Base-by-base conservation (phyloP, 2,113 vertebrate genomes). In the Calidris pygmaea region DNA sequence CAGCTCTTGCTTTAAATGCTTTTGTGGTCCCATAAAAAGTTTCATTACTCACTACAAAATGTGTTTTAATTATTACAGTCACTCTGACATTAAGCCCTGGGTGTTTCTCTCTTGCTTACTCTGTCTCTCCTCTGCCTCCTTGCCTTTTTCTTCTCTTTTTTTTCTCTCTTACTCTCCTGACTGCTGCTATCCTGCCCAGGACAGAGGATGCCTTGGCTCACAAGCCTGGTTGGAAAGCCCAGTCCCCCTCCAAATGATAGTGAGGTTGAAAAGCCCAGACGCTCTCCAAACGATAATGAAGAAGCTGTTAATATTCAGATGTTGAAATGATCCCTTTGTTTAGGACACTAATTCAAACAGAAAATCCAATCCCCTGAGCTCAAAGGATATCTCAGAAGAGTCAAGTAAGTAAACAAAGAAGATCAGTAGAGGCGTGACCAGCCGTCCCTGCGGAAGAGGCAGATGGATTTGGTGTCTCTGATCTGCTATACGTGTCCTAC, bases 21-120 rank as follows among this genome's bases (percentile, higher is more conserved):
- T 97, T 91, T 65, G 85, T 94, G 94, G 95, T 96, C 95, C 89
- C 94, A 96, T 97, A 97, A 97, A 97, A 97, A 85, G 94, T 96
- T 91, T 95, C 95, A 96, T 91, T 96, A 94, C 82, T 97, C 59
- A 96, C 89, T 96, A 78, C 78, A 89, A 91, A 90, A 92, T 77
- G 80, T 70, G 77, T 78, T 89, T 97, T 85, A 94, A 97, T 96
- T 95, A 96, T 91, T 96, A 87, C 85, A 97, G 87, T 90, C 62
- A 2, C 80, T 96, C 84, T 94, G 89, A 97, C 37, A 85, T 62
- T 74, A 95, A 92, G 85, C 94, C 63, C 89, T 94, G 93, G 62
- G 90, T 96, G 92, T 95, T 97, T 94, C 83, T 95, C 71, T 93
- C 77, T 83, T 85, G 82, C 87, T 88, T 41, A 70, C 67, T 87